phyloP scores from a whole-genome alignment of 2,113 vertebrate genomes.

The Oryzias woworae region DNA sequence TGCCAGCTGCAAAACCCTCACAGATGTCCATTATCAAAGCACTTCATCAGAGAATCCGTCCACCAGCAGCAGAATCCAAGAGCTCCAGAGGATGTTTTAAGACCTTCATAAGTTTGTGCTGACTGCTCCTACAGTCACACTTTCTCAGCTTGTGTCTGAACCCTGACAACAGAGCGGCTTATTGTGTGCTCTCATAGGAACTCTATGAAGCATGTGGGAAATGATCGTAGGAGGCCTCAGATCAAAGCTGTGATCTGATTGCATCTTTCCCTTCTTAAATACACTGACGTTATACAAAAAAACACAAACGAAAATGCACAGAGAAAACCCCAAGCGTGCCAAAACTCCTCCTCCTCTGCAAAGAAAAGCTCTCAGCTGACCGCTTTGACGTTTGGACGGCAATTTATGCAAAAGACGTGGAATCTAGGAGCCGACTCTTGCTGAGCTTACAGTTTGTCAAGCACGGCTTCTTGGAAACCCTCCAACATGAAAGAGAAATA shows the following conservation, averaged over 20 bases:
- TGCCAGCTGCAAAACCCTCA: background rate
- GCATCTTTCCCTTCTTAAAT: slow-evolving; percentile 41
- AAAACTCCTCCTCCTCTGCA: slow-evolving; percentile 38
- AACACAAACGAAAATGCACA: slow-evolving; percentile 45
- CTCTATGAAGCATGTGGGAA: slow-evolving; percentile 56
- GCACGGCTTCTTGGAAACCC: background rate
- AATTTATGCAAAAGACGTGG: background rate
- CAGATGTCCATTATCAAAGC: background rate
- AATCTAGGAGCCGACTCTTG: background rate
- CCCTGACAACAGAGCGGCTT: slow-evolving; percentile 55
- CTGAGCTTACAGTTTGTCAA: background rate
- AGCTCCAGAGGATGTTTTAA: background rate
- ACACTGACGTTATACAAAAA: slow-evolving; percentile 38
- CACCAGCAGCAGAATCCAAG: background rate
- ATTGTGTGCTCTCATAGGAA: slow-evolving; percentile 57
- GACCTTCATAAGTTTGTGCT: slow-evolving; percentile 11
- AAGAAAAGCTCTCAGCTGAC: slow-evolving; percentile 61
- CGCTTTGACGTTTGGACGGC: slow-evolving; percentile 18
- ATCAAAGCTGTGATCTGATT: slow-evolving; percentile 62
- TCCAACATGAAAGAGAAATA: background rate
- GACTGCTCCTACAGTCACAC: slow-evolving; percentile 15
- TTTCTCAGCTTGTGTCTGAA: slow-evolving; percentile 58
- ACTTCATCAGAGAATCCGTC: background rate
- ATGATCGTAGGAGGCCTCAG: slow-evolving; percentile 55
- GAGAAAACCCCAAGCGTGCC: slow-evolving; percentile 46